Base-by-base conservation (phyloP, 2,113 vertebrate genomes). In the Amia ocellicauda region DNA sequence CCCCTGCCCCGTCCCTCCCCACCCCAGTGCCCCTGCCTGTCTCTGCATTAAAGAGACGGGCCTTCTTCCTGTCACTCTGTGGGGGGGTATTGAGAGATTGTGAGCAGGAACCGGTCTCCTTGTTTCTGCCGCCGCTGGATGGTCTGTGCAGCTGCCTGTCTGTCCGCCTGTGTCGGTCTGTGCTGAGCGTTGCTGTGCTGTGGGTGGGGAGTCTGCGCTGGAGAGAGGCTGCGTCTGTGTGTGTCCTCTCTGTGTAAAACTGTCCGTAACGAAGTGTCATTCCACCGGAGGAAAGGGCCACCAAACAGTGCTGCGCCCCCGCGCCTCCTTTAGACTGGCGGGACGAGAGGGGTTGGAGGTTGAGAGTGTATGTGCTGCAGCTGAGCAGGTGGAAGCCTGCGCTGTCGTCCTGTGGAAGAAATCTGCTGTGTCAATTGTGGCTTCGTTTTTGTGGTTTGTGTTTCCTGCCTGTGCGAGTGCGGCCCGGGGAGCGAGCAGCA, bases 201-300 rank as follows among this genome's bases (percentile, higher is more conserved):
- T 5, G 31, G 31, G 31, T 36, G 5, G 31, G 31, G 31, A 11
- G 31, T 5, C 31, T 7, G 31, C 11, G 11, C 11, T 36, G 31
- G n/a, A n/a, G n/a, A n/a, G n/a, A n/a, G n/a, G n/a, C n/a, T n/a
- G n/a, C n/a, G n/a, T n/a, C n/a, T n/a, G n/a, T n/a, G n/a, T n/a
- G n/a, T n/a, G n/a, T n/a, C n/a, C n/a, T n/a, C n/a, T n/a, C n/a
- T n/a, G n/a, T n/a, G n/a, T n/a, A n/a, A n/a, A n/a, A n/a, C n/a
- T n/a, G n/a, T n/a, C n/a, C n/a, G n/a, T n/a, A n/a, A n/a, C n/a
- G n/a, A n/a, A n/a, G 20, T 16, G n/a, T 20, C 28, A 31, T n/a
- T 57, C 36, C 58, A 29, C 58, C n/a, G n/a, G n/a, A n/a, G n/a
- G n/a, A 61, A 70, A 60, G 73, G 69, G 64, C 69, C 71, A 69